Evolutionary conservation across 1,140 invertebrate genomes (phyloP).

Genomic region (Trinorchestia longiramus): DNA sequence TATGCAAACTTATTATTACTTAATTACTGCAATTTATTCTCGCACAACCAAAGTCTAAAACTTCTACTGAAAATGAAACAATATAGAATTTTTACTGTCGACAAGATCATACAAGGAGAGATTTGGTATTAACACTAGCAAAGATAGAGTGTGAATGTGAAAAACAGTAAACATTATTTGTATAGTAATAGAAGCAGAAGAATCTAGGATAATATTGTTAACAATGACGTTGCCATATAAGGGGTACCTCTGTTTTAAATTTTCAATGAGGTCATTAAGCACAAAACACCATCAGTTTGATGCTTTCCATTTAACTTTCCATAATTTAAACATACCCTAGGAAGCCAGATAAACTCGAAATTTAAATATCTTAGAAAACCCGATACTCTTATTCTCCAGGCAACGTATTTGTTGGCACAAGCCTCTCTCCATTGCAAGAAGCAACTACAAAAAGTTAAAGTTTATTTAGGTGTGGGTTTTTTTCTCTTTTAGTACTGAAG

Average conservation of each 20-base stretch:
- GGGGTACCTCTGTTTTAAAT: not conserved
- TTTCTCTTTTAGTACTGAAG: not conserved
- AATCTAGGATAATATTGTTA: not conserved
- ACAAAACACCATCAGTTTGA: not conserved
- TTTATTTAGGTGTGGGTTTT: not conserved
- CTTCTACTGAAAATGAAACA: not conserved
- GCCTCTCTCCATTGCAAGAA: not conserved
- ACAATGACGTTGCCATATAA: not conserved
- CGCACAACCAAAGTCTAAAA: not conserved
- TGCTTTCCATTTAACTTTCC: not conserved
- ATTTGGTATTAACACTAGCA: not conserved
- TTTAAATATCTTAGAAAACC: not conserved
- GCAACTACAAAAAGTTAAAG: not conserved
- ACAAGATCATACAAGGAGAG: not conserved
- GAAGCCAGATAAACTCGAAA: not conserved
- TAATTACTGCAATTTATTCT: too few relatives aligned
- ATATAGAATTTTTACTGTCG: not conserved
- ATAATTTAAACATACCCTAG: not conserved
- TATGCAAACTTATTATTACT: too few relatives aligned
- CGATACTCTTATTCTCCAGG: not conserved
- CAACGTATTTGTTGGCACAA: too few relatives aligned
- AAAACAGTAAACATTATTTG: not conserved
- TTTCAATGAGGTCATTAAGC: not conserved
- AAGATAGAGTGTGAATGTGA: not conserved
- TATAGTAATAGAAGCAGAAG: not conserved